Evolutionary conservation across 2,888 invertebrate genomes (phyloP), one percentile per base, ranked within the genome.

Genomic region (Rhabditoides inermis): DNA sequence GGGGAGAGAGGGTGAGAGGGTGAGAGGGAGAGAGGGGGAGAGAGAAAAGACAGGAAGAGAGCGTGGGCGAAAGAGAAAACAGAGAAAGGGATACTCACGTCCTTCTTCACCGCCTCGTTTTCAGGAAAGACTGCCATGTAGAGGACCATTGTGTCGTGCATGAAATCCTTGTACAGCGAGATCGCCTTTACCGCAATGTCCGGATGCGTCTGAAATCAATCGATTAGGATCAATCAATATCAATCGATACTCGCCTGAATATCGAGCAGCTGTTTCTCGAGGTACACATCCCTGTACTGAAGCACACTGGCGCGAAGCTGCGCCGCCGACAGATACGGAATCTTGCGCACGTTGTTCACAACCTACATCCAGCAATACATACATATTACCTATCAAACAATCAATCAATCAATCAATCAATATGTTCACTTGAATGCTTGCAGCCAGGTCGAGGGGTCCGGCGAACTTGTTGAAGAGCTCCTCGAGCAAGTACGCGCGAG

Each of bases 41-140:
- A n/a, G n/a, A n/a, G n/a, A n/a, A n/a, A n/a, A n/a, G n/a, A n/a
- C n/a, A n/a, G n/a, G n/a, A n/a, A n/a, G n/a, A n/a, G n/a, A n/a
- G n/a, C n/a, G n/a, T n/a, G n/a, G n/a, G n/a, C n/a, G n/a, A 15
- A 15, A 10, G 15, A 15, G 32, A 32, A 32, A 7, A 32, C 7
- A 32, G 32, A 32, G 32, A 32, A 32, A 32, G 48, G 41, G 26
- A 51, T 44, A 56, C 65, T 53, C 37, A 72, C 72, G 51, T 66
- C 68, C 57, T 63, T 63, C 41, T 58, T 53, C 18, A 64, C 51
- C 20, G 60, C 39, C 49, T 74, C 74, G 27, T 66, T 63, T 22
- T 73, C 72, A 3, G 73, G 73, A 44, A 73, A 73, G 12, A 73
- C 73, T 12, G 73, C 73, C n/a, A 72, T 56, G 53, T 72, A 73